Percentiles rank a stretch among this genome's conserved stretches.
Conservation (phyloP, 30 jellyfish, hydroid and myxozoan genomes). For the Rhopilema esculentum region DNA sequence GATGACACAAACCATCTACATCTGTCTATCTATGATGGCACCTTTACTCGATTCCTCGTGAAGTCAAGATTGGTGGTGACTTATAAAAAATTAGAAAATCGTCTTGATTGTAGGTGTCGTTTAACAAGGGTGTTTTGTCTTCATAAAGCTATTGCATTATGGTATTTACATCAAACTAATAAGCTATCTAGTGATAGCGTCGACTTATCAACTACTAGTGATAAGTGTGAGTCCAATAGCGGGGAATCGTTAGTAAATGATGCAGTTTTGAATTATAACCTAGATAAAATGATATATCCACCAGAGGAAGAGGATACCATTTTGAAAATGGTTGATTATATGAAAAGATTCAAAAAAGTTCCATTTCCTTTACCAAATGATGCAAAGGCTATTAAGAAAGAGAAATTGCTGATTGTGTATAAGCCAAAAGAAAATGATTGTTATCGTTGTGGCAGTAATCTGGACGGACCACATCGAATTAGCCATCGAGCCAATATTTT, state of each 20-base stretch:
- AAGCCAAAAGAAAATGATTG: background rate
- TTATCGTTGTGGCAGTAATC: background rate
- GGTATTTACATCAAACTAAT: background rate
- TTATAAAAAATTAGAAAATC: background rate
- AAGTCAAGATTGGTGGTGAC: background rate
- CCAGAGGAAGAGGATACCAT: background rate
- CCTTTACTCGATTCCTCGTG: background rate
- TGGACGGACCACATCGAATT: background rate
- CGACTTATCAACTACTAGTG: background rate
- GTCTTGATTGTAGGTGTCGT: conserved; percentile 15
- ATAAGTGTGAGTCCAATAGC: background rate
- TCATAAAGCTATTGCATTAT: conserved; percentile 5
- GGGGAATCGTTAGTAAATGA: background rate
- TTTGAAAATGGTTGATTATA: background rate
- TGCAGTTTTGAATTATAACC: background rate
- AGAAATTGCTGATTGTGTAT: background rate
- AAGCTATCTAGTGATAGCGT: background rate
- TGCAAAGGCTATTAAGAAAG: background rate
- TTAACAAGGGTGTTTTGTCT: background rate
- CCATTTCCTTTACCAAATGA: background rate
- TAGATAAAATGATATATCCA: background rate
- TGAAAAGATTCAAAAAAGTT: background rate
- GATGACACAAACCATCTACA: conserved; percentile 4
- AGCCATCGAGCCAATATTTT: background rate
- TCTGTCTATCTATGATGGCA: conserved; percentile 26